These are phyloP conservation scores for Alsophila aescularia DNA, from an alignment of 2,888 invertebrate species.

Conservation along the genomic window DNA sequence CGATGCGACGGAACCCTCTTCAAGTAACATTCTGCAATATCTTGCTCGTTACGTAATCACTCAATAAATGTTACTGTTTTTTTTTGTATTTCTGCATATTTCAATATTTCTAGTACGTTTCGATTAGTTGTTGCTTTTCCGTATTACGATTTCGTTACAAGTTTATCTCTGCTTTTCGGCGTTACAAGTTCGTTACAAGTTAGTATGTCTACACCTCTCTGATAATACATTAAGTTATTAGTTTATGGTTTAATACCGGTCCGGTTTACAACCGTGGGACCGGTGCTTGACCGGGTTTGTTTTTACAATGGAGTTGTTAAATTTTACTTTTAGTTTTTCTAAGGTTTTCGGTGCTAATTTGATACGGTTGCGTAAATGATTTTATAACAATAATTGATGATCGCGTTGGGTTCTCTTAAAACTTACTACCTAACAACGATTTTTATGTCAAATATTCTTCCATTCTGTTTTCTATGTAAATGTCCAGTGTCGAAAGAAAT, in stretches of 20 bases:
- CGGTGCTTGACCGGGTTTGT: neutral
- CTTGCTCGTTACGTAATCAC: no score
- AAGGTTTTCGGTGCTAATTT: neutral
- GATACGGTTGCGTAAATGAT: neutral
- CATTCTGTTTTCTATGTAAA: no score
- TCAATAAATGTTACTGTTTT: no score
- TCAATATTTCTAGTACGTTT: no score
- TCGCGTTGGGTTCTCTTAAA: neutral
- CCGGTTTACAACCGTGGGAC: conserved; percentile 11
- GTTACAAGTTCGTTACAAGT: neutral
- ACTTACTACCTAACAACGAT: no score
- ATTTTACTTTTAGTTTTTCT: conserved; percentile 1
- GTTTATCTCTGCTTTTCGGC: neutral
- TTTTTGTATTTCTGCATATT: no score
- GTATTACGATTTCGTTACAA: no score
- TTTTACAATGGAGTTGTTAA: conserved; percentile 10
- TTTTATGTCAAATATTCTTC: no score
- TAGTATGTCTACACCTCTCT: conserved; percentile 1
- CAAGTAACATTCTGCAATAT: no score
- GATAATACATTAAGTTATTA: conserved; percentile 1
- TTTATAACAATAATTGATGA: neutral
- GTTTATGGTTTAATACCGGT: neutral
- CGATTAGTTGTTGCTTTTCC: no score
- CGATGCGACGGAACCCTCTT: no score
- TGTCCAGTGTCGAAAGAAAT: no score